Base-by-base conservation (phyloP, 2,797 vertebrate species). In the Euthynnus affinis region DNA sequence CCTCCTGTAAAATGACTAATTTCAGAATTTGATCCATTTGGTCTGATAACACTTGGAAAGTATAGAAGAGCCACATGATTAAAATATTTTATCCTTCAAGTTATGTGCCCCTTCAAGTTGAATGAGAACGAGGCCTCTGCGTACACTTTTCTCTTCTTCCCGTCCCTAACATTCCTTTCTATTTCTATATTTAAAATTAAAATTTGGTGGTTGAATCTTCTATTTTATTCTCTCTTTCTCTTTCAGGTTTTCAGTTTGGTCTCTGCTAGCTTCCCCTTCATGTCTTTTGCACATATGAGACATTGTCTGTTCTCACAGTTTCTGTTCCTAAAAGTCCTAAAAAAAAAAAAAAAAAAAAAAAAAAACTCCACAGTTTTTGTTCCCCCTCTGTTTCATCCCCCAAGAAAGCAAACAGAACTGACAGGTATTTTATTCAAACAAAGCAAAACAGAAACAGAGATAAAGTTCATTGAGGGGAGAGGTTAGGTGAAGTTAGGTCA, bases 311-410 rank as follows among this genome's bases (percentile, higher is more conserved):
- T 72, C 6, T 60, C 22, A 23, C 0, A 51, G 68, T 91, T 89
- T 85, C 81, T 83, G 62, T 91, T 91, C 81, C 80, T 79, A n/a
- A 82, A 87, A 80, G 0, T 1, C 7, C 17, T n/a, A n/a, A n/a
- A n/a, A n/a, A n/a, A n/a, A n/a, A n/a, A n/a, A n/a, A n/a, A n/a
- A n/a, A n/a, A n/a, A n/a, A n/a, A 44, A 48, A 48, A 40, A 49
- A 73, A 27, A 29, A 86, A 81, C 18, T 66, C 72, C 55, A 18
- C 15, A 78, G 81, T 85, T 82, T 87, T 72, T 68, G 60, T 92
- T 90, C 78, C 44, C n/a, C 34, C 1, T 68, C 20, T 60, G 13
- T 70, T 5, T 22, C 2, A 40, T 69, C 14, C 12, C 7, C 2
- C 32, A 23, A n/a, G 25, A 71, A 55, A 88, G 48, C 60, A 34